Conservation (phyloP, 2,797 vertebrate species). For the Falco naumanni region DNA sequence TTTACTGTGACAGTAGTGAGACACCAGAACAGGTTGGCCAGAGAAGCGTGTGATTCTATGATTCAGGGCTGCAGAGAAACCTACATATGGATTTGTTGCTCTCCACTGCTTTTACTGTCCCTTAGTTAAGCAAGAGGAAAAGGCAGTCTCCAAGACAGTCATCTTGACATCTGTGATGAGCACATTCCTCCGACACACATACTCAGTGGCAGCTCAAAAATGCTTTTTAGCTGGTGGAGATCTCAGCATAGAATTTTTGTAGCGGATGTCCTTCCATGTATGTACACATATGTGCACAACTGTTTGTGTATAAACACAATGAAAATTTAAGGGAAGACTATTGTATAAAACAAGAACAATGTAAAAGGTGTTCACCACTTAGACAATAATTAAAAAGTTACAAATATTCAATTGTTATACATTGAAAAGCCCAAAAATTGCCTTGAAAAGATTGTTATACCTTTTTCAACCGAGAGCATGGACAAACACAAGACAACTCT, state of each 20-base stretch:
- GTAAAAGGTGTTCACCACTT: neutral
- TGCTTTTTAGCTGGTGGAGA: neutral
- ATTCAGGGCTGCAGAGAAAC: neutral
- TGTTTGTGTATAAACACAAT: neutral
- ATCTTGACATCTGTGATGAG: neutral
- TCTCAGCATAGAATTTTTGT: neutral
- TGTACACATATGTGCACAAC: neutral
- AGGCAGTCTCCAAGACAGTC: neutral
- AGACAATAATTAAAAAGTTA: neutral
- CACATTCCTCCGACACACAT: neutral
- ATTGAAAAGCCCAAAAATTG: neutral
- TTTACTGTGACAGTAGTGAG: neutral
- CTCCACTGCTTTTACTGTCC: neutral
- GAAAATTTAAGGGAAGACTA: neutral
- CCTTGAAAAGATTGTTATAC: neutral
- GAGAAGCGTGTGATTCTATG: too few species aligned
- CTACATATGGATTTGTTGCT: neutral
- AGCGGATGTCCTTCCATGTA: neutral
- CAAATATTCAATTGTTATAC: neutral
- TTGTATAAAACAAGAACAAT: neutral
- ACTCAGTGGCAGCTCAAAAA: neutral
- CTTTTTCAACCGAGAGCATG: accelerated
- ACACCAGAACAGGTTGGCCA: neutral
- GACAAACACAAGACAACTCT: neutral
- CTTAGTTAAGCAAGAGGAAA: neutral